These are phyloP conservation scores for Brachycybe producta DNA, from an alignment of 2,888 invertebrate genomes.

Conservation along the genomic window DNA sequence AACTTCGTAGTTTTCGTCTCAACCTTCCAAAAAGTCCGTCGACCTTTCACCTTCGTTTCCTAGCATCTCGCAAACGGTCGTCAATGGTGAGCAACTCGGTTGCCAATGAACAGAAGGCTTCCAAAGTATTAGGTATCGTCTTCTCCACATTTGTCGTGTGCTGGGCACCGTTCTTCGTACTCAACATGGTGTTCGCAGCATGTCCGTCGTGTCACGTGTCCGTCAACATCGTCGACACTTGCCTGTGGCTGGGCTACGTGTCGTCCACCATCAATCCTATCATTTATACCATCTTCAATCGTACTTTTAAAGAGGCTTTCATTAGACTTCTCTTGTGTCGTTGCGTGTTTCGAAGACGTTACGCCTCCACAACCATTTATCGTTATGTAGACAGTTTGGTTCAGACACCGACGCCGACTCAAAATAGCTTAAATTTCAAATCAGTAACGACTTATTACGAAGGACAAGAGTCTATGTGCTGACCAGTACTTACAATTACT, in stretches of 20 bases:
- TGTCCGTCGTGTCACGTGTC: slow-evolving; percentile 65
- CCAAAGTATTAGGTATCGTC: slow-evolving; percentile 85
- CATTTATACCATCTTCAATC: slow-evolving; percentile 91
- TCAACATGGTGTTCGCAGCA: slow-evolving; percentile 71
- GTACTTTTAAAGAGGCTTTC: slow-evolving; percentile 80
- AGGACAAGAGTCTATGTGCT: slow-evolving; percentile 10
- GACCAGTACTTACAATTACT: too few relatives aligned
- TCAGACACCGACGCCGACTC: neutral
- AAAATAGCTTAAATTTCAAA: neutral
- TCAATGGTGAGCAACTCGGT: slow-evolving; percentile 11
- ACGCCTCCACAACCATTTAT: slow-evolving; percentile 5
- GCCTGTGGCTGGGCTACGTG: slow-evolving; percentile 85
- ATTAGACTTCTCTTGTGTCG: slow-evolving; percentile 67
- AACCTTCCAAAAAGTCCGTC: slow-evolving; percentile 2
- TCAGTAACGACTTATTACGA: neutral
- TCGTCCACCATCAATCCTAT: slow-evolving; percentile 92
- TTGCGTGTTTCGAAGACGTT: slow-evolving; percentile 15
- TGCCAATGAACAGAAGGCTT: slow-evolving; percentile 79
- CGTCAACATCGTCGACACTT: slow-evolving; percentile 62
- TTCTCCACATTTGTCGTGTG: slow-evolving; percentile 88
- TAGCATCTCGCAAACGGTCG: neutral
- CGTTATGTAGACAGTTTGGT: slow-evolving; percentile 8
- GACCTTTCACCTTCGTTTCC: neutral
- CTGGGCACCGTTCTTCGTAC: slow-evolving; percentile 91
- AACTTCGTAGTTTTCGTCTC: slow-evolving; percentile 2